phyloP scores from a whole-genome alignment of 2,113 vertebrate species.

The Syngnathus floridae region DNA sequence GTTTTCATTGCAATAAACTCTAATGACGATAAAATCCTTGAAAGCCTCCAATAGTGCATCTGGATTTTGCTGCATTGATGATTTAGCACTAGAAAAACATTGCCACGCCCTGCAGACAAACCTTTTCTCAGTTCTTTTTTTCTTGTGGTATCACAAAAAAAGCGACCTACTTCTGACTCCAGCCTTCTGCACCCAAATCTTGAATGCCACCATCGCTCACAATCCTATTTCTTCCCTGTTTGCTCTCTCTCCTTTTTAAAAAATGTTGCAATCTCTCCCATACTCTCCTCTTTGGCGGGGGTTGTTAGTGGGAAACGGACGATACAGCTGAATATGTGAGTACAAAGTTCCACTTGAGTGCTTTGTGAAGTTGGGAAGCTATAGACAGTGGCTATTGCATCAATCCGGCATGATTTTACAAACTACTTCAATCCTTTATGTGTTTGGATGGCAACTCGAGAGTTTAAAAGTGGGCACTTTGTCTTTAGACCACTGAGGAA shows the following conservation, averaged over 20 bases:
- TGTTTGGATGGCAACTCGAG: conserved; percentile 27
- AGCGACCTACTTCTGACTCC: conserved; percentile 57
- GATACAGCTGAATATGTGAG: conserved; percentile 98
- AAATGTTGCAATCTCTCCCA: conserved; percentile 55
- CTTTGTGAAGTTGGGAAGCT: conserved; percentile 41
- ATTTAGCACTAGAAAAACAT: conserved; percentile 8
- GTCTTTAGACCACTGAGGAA: conserved; percentile 11
- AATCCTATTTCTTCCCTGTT: conserved; percentile 65
- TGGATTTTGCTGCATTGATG: background rate
- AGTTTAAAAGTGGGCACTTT: conserved; percentile 13
- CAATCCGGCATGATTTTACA: conserved; percentile 31
- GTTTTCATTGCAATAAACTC: conserved; percentile 7
- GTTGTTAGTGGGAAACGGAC: conserved; percentile 96
- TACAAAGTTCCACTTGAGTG: conserved; percentile 62
- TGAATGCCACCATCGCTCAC: conserved; percentile 59
- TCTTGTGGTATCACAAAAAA: conserved; percentile 43
- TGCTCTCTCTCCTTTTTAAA: conserved; percentile 47
- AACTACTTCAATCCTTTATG: conserved; percentile 15
- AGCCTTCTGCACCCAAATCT: conserved; percentile 35
- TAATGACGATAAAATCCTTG: background rate
- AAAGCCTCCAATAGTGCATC: background rate
- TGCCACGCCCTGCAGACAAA: conserved; percentile 12
- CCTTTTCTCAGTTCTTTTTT: conserved; percentile 27
- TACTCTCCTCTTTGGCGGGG: conserved; percentile 71
- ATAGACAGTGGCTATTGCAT: conserved; percentile 63